Evolutionary conservation across 2,113 vertebrate species (phyloP).

Genomic region (Lucifuga dentata): DNA sequence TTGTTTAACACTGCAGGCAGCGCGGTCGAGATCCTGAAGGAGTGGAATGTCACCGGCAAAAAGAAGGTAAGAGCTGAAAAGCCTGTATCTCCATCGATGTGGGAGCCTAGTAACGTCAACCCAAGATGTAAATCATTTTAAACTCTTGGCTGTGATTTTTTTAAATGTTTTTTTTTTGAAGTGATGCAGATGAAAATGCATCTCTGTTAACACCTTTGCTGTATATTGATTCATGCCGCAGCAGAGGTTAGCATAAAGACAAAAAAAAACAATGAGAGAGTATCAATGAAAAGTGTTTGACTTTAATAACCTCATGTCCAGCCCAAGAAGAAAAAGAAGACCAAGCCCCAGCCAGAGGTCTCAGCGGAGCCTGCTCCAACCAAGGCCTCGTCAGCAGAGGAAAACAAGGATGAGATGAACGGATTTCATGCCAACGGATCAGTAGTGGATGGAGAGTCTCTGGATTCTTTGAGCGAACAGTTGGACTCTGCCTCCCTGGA

Average conservation of each 20-base stretch:
- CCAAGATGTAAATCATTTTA: no score
- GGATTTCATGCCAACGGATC: conserved; percentile 92
- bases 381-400: conserved; percentile 70
- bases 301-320: conserved; percentile 58
- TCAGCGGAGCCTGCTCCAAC: conserved; percentile 65
- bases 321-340: conserved; percentile 97
- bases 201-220: not conserved
- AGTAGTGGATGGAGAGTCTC: conserved; percentile 87
- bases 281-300: conserved; percentile 17
- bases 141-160: no score
- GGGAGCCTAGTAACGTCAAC: not conserved
- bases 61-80: conserved; percentile 88
- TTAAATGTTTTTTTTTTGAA: not conserved
- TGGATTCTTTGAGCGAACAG: conserved; percentile 94
- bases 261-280: not conserved
- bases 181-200: no score
- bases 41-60: conserved; percentile 96
- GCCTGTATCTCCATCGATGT: not conserved
- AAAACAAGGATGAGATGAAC: conserved; percentile 85
- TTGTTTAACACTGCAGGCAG: conserved; percentile 81
- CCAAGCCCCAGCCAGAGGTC: conserved; percentile 86
- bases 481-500: conserved; percentile 91
- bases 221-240: not conserved
- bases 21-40: conserved; percentile 93
- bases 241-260: not conserved